Evolutionary conservation across 2,888 invertebrate genomes (phyloP).

Genomic region (Philereme vetulata): DNA sequence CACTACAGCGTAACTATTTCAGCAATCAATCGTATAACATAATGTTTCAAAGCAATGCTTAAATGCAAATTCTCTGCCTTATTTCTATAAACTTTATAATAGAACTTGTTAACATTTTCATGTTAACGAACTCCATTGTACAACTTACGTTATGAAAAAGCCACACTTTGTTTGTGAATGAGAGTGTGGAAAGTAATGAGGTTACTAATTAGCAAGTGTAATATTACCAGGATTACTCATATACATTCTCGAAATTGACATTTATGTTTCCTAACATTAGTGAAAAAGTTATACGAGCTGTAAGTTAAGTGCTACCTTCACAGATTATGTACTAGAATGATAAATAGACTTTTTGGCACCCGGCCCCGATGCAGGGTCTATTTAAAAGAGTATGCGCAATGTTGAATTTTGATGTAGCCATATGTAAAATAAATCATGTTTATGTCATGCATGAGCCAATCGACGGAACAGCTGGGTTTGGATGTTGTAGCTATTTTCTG

Average conservation of each 20-base stretch:
- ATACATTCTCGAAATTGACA: no score
- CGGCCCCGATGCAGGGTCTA: no score
- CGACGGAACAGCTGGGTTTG: neutral
- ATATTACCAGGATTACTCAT: no score
- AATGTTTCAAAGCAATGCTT: constrained; percentile 27
- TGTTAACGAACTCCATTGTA: no score
- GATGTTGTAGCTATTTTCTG: neutral
- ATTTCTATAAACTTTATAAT: constrained; percentile 17
- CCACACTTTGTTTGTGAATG: constrained; percentile 15
- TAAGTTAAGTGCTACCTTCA: no score
- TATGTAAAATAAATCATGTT: neutral
- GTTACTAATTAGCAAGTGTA: no score
- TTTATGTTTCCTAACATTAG: no score
- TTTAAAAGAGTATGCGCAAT: neutral
- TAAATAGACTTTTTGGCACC: no score
- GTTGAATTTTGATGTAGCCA: neutral
- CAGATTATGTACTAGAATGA: no score
- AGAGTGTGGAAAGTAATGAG: neutral
- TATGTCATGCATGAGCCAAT: neutral
- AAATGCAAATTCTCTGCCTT: constrained; percentile 23
- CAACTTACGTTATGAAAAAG: constrained; percentile 2
- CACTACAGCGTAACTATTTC: neutral
- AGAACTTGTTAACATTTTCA: constrained; percentile 18
- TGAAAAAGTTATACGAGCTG: no score
- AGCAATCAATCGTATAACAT: constrained; percentile 20